Percentiles rank a stretch among this genome's conserved stretches.
These are phyloP conservation scores for Nasonia oneida DNA, from an alignment of 2,888 invertebrate species.

Conservation along the genomic window DNA sequence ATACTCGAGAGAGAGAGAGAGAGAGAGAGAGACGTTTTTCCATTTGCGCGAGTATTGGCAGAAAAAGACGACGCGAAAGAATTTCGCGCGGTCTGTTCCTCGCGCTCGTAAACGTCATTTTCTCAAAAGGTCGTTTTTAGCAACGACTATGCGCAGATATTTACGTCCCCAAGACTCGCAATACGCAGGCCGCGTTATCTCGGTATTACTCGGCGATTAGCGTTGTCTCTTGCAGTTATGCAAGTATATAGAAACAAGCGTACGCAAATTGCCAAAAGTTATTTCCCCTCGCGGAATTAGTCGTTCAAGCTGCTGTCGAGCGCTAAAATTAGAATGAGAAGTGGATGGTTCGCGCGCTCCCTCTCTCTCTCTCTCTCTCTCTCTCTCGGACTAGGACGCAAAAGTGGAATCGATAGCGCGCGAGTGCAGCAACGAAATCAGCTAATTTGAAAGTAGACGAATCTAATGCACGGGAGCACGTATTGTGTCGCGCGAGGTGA, in stretches of 20 bases:
- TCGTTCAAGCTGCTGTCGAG: background rate
- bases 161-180: conserved; percentile 65
- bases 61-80: conserved; percentile 28
- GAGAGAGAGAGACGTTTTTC: conserved; percentile 27
- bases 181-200: conserved; percentile 60
- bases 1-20: too few species aligned
- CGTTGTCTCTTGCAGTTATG: background rate
- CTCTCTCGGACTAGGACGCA: background rate
- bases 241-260: background rate
- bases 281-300: background rate
- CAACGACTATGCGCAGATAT: conserved; percentile 65
- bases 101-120: conserved; percentile 66
- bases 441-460: conserved; percentile 53
- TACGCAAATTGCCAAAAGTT: background rate
- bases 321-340: background rate
- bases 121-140: conserved; percentile 63
- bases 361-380: too few species aligned
- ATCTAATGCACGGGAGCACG: conserved; percentile 60
- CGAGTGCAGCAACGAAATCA: conserved; percentile 39
- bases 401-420: background rate
- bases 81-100: conserved; percentile 10
- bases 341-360: background rate
- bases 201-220: conserved; percentile 11
- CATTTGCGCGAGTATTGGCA: conserved; percentile 52
- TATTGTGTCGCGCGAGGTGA: conserved; percentile 54